A percentile compares a stretch with the other conserved stretches of the same genome.
These are phyloP conservation scores for Melanargia galathea DNA, from an alignment of 2,888 invertebrate species.

Conservation along the genomic window DNA sequence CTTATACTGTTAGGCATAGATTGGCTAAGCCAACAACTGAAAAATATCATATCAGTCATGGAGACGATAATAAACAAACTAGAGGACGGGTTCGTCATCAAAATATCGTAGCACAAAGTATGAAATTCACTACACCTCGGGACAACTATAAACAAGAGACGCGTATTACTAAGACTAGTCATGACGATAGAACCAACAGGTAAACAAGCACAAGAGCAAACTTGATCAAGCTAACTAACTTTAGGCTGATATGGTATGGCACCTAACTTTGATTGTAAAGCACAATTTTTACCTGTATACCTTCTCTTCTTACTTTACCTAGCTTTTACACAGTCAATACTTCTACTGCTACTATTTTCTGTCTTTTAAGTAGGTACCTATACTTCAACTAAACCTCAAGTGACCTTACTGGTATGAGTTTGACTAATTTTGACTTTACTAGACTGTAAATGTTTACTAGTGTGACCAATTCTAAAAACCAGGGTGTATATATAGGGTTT, in stretches of 20 bases:
- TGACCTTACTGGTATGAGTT: slow-evolving; percentile 21
- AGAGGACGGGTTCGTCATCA: slow-evolving; percentile 74
- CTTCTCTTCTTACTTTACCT: slow-evolving; percentile 1
- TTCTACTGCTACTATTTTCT: not conserved
- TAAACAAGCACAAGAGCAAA: slow-evolving; percentile 49
- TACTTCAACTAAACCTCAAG: not conserved
- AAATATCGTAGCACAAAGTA: slow-evolving; percentile 68
- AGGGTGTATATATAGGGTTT: not conserved
- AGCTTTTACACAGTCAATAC: not conserved
- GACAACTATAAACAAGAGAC: slow-evolving; percentile 78
- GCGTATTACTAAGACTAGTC: slow-evolving; percentile 73
- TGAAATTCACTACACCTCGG: slow-evolving; percentile 69
- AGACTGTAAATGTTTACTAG: slow-evolving; percentile 34
- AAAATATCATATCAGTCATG: slow-evolving; percentile 62
- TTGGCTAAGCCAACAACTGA: slow-evolving; percentile 75
- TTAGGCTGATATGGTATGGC: slow-evolving; percentile 18
- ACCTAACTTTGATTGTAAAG: slow-evolving; percentile 15
- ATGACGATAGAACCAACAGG: slow-evolving; percentile 81
- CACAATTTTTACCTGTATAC: slow-evolving; percentile 2
- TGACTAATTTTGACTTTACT: slow-evolving; percentile 26
- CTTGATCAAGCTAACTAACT: slow-evolving; percentile 12
- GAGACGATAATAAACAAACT: slow-evolving; percentile 64
- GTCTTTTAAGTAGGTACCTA: not conserved
- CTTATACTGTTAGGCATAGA: slow-evolving; percentile 79
- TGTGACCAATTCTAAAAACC: slow-evolving; percentile 1